Percentiles rank a stretch among this genome's conserved stretches.
phyloP scores from a whole-genome alignment of 2,113 vertebrate genomes.

The Turdus rufiventris region DNA sequence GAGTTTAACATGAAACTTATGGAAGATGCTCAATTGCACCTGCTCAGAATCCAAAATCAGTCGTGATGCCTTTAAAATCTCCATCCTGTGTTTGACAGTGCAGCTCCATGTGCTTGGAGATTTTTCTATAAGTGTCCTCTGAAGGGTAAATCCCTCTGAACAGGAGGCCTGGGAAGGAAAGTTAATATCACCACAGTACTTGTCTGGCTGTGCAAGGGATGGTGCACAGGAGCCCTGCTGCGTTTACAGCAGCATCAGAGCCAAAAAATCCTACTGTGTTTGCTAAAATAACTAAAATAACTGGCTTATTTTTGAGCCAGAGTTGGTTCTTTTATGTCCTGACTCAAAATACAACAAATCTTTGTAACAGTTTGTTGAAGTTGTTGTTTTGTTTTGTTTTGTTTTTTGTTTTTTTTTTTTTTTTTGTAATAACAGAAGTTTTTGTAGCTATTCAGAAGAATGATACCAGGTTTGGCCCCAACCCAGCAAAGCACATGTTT shows the following conservation, averaged over 20 bases:
- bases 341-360: neutral
- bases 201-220: neutral
- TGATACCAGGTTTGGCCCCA: neutral
- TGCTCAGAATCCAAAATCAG: neutral
- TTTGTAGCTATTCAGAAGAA: neutral
- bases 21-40: neutral
- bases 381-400: no score
- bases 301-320: neutral
- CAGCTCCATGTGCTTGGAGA: neutral
- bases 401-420: neutral
- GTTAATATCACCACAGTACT: neutral
- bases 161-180: neutral
- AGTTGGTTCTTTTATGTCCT: neutral
- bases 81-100: neutral
- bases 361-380: neutral
- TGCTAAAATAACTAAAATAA: slow-evolving; percentile 26
- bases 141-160: neutral
- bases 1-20: neutral
- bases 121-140: neutral
- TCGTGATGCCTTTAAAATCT: neutral
- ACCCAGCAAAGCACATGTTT: slow-evolving; percentile 47
- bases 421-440: neutral
- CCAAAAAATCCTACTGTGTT: neutral
- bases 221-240: neutral
- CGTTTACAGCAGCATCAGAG: neutral